phyloP scores from a whole-genome alignment of 1,140 invertebrate genomes.

The Leptinotarsa lineolata region DNA sequence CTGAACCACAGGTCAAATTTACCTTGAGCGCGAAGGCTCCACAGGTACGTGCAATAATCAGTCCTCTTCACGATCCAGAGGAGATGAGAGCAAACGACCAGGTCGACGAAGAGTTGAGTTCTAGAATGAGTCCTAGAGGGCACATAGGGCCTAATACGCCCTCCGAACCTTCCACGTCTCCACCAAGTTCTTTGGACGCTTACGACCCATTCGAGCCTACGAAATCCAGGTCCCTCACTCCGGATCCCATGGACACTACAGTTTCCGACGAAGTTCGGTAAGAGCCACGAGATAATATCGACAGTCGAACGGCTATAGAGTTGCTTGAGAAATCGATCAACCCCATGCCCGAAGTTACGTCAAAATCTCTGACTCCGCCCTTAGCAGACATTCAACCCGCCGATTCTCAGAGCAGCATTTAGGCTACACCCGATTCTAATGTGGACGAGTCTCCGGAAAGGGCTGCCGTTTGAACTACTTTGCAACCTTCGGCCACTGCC shows the following conservation, averaged over 20 bases:
- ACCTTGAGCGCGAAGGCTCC: slow-evolving; percentile 65
- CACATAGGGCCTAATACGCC: slow-evolving; percentile 67
- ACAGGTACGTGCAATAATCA: slow-evolving; percentile 63
- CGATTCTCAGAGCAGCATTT: slow-evolving; percentile 51
- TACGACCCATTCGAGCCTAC: slow-evolving; percentile 90
- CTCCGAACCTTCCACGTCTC: slow-evolving; percentile 65
- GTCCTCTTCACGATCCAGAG: slow-evolving; percentile 66
- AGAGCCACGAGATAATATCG: slow-evolving; percentile 24
- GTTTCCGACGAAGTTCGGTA: slow-evolving; percentile 30
- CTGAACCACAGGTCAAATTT: slow-evolving; percentile 74
- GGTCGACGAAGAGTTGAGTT: slow-evolving; percentile 56
- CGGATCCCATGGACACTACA: slow-evolving; percentile 54
- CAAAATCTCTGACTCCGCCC: slow-evolving; percentile 49
- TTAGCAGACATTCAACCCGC: slow-evolving; percentile 58
- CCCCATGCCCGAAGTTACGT: slow-evolving; percentile 37
- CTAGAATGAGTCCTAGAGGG: slow-evolving; percentile 51
- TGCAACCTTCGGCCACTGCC: slow-evolving; percentile 41
- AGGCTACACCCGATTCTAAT: slow-evolving; percentile 39
- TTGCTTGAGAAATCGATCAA: slow-evolving; percentile 29
- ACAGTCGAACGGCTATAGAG: slow-evolving; percentile 32
- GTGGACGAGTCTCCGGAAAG: slow-evolving; percentile 46
- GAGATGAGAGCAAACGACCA: slow-evolving; percentile 52
- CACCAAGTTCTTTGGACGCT: slow-evolving; percentile 71
- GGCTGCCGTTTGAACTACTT: not conserved
- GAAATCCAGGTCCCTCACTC: slow-evolving; percentile 71